phyloP scores from a whole-genome alignment of 2,113 vertebrate genomes.

The Rhinolophus sinicus region DNA sequence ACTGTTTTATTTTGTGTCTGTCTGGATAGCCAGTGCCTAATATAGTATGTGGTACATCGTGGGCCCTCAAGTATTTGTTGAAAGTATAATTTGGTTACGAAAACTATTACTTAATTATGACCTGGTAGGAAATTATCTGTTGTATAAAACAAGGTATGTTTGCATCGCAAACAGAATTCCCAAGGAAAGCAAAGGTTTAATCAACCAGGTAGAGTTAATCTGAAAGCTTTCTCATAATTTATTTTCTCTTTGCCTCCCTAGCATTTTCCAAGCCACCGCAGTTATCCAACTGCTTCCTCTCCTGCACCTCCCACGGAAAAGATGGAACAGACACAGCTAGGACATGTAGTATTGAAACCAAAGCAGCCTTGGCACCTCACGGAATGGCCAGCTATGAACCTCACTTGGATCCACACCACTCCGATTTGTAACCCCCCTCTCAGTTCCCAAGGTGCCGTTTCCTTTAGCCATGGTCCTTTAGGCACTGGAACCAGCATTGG shows the following conservation, averaged over 20 bases:
- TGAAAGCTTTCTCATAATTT: background rate
- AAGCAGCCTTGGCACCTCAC: slow-evolving; percentile 58
- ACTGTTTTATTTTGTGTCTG: background rate
- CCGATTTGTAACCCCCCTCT: slow-evolving; percentile 89
- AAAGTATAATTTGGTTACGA: slow-evolving; percentile 44
- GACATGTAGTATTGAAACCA: slow-evolving; percentile 42
- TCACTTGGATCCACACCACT: slow-evolving; percentile 90
- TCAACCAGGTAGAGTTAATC: background rate
- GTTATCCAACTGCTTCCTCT: slow-evolving; percentile 20
- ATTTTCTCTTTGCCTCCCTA: slow-evolving; percentile 20
- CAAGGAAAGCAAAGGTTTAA: slow-evolving; percentile 24
- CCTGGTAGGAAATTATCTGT: slow-evolving; percentile 25
- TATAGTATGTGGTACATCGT: background rate
- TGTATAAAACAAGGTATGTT: slow-evolving; percentile 27
- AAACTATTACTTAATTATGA: slow-evolving; percentile 40
- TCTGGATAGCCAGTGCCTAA: background rate
- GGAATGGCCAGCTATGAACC: slow-evolving; percentile 86
- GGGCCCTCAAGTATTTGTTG: background rate
- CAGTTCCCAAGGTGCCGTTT: slow-evolving; percentile 66
- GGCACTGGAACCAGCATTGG: slow-evolving; percentile 71
- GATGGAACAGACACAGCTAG: slow-evolving; percentile 5
- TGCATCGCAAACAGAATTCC: slow-evolving; percentile 15
- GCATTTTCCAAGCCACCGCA: slow-evolving; percentile 36
- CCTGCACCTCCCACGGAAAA: background rate
- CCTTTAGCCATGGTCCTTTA: slow-evolving; percentile 62